Evolutionary conservation across 1,140 invertebrate genomes (phyloP).

Genomic region (Cyrtorhinus lividipennis): DNA sequence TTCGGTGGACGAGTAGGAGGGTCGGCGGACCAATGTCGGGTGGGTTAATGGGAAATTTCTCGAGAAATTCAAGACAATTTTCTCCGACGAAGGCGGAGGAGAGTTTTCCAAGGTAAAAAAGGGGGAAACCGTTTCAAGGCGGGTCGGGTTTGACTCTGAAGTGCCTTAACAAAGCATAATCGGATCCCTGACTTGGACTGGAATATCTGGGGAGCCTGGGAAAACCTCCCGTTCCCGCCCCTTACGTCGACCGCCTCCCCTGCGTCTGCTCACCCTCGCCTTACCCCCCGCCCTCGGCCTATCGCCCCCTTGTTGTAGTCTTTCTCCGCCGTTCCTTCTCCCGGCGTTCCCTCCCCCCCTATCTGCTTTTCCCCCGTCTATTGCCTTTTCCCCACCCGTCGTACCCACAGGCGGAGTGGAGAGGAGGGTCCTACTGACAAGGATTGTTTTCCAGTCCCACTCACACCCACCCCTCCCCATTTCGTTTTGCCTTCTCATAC

Average conservation of each 20-base stretch:
- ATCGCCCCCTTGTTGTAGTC: too few species aligned
- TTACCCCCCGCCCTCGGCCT: too few species aligned
- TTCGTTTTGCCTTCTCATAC: background rate
- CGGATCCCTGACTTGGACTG: background rate
- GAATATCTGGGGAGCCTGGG: background rate
- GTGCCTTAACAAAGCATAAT: background rate
- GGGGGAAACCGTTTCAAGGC: background rate
- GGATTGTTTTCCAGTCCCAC: slow-evolving; percentile 13
- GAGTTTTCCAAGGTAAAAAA: background rate
- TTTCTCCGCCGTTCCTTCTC: too few species aligned
- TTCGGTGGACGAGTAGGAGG: too few species aligned
- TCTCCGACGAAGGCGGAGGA: too few species aligned
- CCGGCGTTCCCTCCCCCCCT: background rate
- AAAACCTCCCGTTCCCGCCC: background rate
- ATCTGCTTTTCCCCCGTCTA: too few species aligned
- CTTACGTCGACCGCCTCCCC: slow-evolving; percentile 5
- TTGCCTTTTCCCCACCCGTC: too few species aligned
- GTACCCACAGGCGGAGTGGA: too few species aligned
- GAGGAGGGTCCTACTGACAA: background rate
- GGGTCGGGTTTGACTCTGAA: background rate
- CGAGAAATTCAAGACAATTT: too few species aligned
- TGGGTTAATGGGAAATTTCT: too few species aligned
- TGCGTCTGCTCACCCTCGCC: background rate
- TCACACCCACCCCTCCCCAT: slow-evolving; percentile 1
- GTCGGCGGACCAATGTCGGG: too few species aligned